Percentiles rank a stretch among this genome's conserved stretches.
phyloP scores from a whole-genome alignment of 1,140 invertebrate species.

The Heliconius congener region DNA sequence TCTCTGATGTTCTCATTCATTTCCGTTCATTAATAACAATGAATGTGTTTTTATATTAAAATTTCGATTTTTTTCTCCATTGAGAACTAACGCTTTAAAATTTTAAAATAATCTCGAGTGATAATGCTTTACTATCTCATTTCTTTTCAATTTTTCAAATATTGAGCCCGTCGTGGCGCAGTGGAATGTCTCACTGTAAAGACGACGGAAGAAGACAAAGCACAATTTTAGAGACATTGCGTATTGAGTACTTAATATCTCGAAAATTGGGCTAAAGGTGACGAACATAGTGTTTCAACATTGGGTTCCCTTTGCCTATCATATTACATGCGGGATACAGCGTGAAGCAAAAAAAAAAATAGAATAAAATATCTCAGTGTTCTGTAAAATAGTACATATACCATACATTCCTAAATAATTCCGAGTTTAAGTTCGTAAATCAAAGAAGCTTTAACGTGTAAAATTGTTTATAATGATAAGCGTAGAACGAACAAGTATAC shows the following conservation, averaged over 20 bases:
- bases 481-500: slow-evolving; percentile 24
- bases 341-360: neutral
- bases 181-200: too few relatives aligned
- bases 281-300: too few relatives aligned
- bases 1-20: neutral
- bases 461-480: slow-evolving; percentile 48
- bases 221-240: too few relatives aligned
- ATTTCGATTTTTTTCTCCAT: too few relatives aligned
- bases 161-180: too few relatives aligned
- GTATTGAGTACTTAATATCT: too few relatives aligned
- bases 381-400: neutral
- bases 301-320: too few relatives aligned
- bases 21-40: neutral
- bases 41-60: too few relatives aligned
- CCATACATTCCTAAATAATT: slow-evolving; percentile 58
- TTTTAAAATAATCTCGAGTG: neutral
- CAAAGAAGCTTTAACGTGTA: slow-evolving; percentile 74
- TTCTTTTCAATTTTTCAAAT: neutral
- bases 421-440: slow-evolving; percentile 57
- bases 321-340: too few relatives aligned
- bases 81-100: too few relatives aligned
- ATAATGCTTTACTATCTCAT: neutral
- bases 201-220: too few relatives aligned
- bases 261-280: too few relatives aligned
- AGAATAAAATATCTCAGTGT: neutral